Percentiles rank a stretch among this genome's conserved stretches.
These are phyloP conservation scores for Benthosema pterotum DNA, from an alignment of 2,797 vertebrate genomes.

Conservation along the genomic window DNA sequence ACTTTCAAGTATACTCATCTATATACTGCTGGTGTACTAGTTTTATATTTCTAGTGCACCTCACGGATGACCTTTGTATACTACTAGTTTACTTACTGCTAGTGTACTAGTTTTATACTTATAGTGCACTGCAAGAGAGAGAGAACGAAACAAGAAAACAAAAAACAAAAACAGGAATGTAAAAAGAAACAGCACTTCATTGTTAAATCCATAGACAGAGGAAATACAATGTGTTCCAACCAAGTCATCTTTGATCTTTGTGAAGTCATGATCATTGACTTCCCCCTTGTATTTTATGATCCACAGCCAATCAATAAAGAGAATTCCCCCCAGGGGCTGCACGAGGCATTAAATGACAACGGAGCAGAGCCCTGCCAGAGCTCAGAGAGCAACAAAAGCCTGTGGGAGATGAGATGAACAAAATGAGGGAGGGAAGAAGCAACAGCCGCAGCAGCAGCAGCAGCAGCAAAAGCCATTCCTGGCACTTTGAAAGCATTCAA, in stretches of 20 bases:
- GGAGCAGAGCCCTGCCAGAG: slow-evolving; percentile 2
- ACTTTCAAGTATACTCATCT: too few species aligned
- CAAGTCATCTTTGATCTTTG: slow-evolving; percentile 12
- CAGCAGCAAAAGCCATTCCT: slow-evolving; percentile 13
- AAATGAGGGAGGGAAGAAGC: slow-evolving; percentile 33
- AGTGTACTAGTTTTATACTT: too few species aligned
- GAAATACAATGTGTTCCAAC: neutral
- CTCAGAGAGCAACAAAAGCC: slow-evolving; percentile 3
- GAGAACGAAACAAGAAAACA: too few species aligned
- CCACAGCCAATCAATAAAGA: slow-evolving; percentile 39
- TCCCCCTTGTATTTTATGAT: slow-evolving; percentile 30
- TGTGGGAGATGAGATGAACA: slow-evolving; percentile 36
- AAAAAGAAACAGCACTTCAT: neutral
- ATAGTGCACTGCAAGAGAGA: too few species aligned
- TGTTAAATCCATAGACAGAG: neutral
- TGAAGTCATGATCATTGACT: slow-evolving; percentile 35
- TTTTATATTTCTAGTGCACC: too few species aligned
- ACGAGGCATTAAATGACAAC: slow-evolving; percentile 17
- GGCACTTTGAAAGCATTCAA: slow-evolving; percentile 35
- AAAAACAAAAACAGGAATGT: neutral
- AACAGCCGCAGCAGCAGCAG: neutral
- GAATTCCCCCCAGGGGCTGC: slow-evolving; percentile 36
- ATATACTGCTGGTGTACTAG: too few species aligned
- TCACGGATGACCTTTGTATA: too few species aligned
- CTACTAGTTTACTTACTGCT: too few species aligned